Evolutionary conservation across 2,113 vertebrate genomes (phyloP).

Genomic region (Cranoglanis bouderius): DNA sequence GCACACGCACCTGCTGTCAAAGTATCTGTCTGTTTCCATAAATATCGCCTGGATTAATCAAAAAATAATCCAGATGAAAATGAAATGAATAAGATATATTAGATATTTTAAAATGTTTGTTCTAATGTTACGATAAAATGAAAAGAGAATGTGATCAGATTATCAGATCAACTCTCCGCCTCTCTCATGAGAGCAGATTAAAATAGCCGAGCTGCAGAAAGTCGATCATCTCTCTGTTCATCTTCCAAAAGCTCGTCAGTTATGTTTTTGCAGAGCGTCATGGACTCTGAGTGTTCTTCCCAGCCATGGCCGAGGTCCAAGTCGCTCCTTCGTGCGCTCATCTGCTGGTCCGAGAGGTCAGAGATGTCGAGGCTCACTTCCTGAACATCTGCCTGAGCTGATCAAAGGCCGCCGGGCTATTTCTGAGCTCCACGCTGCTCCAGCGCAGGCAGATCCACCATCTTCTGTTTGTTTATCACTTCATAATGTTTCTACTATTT

Average conservation of each 20-base stretch:
- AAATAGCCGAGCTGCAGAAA: neutral
- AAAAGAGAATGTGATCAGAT: neutral
- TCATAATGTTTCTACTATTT: conserved; percentile 64
- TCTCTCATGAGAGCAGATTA: conserved; percentile 12
- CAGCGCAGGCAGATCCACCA: conserved; percentile 60
- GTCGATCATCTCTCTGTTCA: conserved; percentile 1
- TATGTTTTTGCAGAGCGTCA: neutral
- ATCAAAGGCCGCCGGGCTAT: conserved; percentile 67
- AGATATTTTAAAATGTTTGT: neutral
- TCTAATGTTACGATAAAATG: no score
- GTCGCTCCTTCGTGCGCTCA: conserved; percentile 32
- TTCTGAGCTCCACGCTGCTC: conserved; percentile 66
- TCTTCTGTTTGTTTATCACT: conserved; percentile 69
- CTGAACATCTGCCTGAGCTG: conserved; percentile 74
- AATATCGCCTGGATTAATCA: neutral
- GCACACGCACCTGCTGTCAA: neutral
- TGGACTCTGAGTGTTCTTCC: neutral
- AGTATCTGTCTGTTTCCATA: neutral
- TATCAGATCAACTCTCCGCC: neutral
- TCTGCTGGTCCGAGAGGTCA: conserved; percentile 60
- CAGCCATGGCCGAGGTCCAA: conserved; percentile 47
- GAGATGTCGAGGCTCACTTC: conserved; percentile 62
- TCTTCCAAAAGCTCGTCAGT: neutral
- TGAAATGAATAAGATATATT: neutral
- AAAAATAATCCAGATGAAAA: neutral